phyloP scores from a whole-genome alignment of 1,140 invertebrate species.

The Drosophila grimshawi region DNA sequence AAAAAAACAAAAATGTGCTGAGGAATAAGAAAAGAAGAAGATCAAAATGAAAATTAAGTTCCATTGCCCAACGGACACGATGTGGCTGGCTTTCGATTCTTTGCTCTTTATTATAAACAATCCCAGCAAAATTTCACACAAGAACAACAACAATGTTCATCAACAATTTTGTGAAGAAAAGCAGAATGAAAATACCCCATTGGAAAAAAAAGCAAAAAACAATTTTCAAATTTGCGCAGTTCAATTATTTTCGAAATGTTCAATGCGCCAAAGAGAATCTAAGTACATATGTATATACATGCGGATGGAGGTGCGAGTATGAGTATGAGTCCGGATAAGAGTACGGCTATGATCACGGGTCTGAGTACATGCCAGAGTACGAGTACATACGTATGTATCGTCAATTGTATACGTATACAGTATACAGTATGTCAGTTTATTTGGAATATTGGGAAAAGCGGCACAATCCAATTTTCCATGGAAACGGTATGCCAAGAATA shows the following conservation, averaged over 20 bases:
- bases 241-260: conserved; percentile 48
- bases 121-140: conserved; percentile 53
- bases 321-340: neutral
- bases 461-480: conserved; percentile 31
- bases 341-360: neutral
- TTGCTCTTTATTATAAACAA: conserved; percentile 73
- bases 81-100: conserved; percentile 53
- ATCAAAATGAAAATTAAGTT: conserved; percentile 50
- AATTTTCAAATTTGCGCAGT: conserved; percentile 67
- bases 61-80: conserved; percentile 64
- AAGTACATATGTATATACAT: conserved; percentile 10
- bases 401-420: neutral
- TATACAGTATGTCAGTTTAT: conserved; percentile 10
- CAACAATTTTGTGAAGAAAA: conserved; percentile 44
- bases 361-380: neutral
- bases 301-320: conserved; percentile 8
- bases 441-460: conserved; percentile 36
- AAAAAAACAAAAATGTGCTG: conserved; percentile 15
- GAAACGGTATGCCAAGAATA: conserved; percentile 41
- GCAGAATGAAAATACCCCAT: conserved; percentile 46
- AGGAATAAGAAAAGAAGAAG: neutral
- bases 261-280: conserved; percentile 30
- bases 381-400: neutral
- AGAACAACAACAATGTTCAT: conserved; percentile 39
- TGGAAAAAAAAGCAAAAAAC: conserved; percentile 23